phyloP scores from a whole-genome alignment of 2,113 vertebrate species.

The Onychorhynchus coronatus region DNA sequence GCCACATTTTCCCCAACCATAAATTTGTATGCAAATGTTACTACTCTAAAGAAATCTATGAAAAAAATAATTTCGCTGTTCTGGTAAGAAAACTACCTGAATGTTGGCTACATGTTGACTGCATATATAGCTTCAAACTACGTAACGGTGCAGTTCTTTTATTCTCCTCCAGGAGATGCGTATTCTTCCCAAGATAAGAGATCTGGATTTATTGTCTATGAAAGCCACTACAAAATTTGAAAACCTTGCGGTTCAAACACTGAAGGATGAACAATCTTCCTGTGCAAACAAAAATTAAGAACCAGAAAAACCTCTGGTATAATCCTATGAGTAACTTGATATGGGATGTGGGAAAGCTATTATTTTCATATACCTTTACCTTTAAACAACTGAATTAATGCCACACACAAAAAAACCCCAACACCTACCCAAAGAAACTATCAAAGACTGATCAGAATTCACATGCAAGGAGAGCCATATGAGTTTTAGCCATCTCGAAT shows the following conservation, averaged over 20 bases:
- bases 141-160: rapidly evolving
- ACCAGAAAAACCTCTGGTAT: not conserved
- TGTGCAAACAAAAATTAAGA: slow-evolving; percentile 1
- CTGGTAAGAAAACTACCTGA: not conserved
- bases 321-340: not conserved
- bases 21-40: not conserved
- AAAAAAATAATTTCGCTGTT: not conserved
- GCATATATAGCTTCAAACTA: not conserved
- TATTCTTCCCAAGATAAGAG: not conserved
- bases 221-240: not conserved
- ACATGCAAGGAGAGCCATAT: not conserved
- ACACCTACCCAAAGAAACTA: not conserved
- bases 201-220: not conserved
- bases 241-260: not conserved
- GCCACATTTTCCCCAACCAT: not conserved
- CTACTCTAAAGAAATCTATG: not conserved
- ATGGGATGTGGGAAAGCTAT: not conserved
- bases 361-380: not conserved
- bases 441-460: not conserved
- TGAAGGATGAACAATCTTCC: not conserved
- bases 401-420: not conserved
- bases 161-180: not conserved
- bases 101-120: not conserved
- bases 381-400: not conserved
- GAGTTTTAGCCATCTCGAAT: not conserved